Conservation (phyloP, 2,113 vertebrate species). For the Varanus salvator region DNA sequence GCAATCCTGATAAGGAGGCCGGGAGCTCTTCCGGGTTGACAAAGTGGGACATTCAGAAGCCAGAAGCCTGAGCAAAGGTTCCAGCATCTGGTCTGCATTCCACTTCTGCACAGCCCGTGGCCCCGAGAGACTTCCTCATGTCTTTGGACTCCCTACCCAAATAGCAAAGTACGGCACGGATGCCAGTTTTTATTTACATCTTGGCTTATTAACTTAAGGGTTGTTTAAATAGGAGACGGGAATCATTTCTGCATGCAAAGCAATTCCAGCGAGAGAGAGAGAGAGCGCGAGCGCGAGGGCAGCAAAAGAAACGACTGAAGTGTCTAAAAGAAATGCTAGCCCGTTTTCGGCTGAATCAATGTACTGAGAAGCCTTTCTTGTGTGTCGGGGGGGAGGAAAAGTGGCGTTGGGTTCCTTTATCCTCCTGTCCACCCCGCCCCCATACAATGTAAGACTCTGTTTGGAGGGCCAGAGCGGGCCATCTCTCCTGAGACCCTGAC, state of each 20-base stretch:
- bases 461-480: conserved; percentile 50
- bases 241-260: neutral
- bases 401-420: conserved; percentile 57
- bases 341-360: conserved; percentile 48
- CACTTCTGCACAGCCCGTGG: no score
- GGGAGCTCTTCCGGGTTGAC: neutral
- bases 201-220: conserved; percentile 20
- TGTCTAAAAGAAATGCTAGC: conserved; percentile 16
- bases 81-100: neutral
- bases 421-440: conserved; percentile 21
- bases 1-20: no score
- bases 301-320: fast-evolving
- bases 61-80: no score
- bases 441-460: conserved; percentile 59
- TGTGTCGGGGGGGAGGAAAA: neutral
- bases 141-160: neutral
- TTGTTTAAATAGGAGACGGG: neutral
- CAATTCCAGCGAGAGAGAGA: conserved; percentile 2
- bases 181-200: conserved; percentile 38
- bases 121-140: neutral
- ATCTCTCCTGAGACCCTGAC: conserved; percentile 55
- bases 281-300: neutral
- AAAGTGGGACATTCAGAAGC: fast-evolving
- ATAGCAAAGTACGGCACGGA: neutral
- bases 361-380: conserved; percentile 61